Conservation (phyloP, 2,888 invertebrate genomes). For the Notodonta dromedarius region DNA sequence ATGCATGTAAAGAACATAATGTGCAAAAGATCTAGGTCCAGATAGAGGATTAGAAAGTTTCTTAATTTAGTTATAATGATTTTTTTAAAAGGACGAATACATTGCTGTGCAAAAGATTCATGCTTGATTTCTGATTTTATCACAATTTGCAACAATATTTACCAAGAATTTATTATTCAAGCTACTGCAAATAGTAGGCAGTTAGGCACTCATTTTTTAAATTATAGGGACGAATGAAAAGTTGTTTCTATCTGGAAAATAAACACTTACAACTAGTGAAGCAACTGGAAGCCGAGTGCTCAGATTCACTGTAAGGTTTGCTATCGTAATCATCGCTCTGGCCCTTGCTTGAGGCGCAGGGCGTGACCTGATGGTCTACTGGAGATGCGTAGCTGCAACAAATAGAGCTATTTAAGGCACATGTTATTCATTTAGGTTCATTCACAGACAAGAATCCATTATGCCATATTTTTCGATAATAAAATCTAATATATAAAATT, state of each 20-base stretch:
- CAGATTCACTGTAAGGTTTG: conserved; percentile 81
- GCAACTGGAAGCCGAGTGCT: conserved; percentile 80
- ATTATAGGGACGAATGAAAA: background rate
- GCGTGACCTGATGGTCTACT: conserved; percentile 77
- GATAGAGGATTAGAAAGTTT: conserved; percentile 5
- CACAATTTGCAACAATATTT: too few relatives aligned
- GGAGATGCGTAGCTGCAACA: conserved; percentile 76
- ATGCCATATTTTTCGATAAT: too few relatives aligned
- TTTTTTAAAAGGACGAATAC: too few relatives aligned
- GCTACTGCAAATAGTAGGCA: background rate
- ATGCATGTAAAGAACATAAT: conserved; percentile 6
- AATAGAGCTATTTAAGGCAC: conserved; percentile 11
- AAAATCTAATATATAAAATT: too few relatives aligned
- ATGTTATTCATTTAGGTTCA: background rate
- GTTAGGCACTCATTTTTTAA: background rate
- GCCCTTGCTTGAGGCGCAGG: conserved; percentile 84
- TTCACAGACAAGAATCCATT: too few relatives aligned
- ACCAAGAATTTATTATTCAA: background rate
- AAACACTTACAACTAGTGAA: conserved; percentile 79
- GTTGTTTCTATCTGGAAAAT: background rate
- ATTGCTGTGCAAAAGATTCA: too few relatives aligned
- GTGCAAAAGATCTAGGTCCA: background rate
- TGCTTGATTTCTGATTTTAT: too few relatives aligned
- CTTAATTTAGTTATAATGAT: background rate
- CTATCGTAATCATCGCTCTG: conserved; percentile 82